phyloP scores from a whole-genome alignment of 2,888 invertebrate genomes.

The Lithophane ornitopus region DNA sequence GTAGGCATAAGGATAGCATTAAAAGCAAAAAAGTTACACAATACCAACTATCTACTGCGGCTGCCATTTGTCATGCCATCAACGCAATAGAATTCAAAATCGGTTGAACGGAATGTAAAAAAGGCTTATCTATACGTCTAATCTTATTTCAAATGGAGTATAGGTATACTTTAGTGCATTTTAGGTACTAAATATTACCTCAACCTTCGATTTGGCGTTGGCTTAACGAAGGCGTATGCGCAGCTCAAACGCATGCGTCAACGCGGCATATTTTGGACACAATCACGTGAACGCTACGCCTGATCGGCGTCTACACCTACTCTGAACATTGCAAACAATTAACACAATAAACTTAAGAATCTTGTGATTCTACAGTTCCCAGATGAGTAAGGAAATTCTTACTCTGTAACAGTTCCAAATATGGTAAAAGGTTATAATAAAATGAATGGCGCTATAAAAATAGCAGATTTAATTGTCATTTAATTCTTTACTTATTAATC shows the following conservation, averaged over 20 bases:
- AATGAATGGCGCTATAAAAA: slow-evolving; percentile 23
- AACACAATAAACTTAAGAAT: background rate
- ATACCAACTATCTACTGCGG: no score
- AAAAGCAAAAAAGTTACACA: no score
- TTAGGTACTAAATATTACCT: background rate
- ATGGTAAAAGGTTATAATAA: slow-evolving; percentile 18
- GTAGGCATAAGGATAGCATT: no score
- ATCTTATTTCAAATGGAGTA: no score
- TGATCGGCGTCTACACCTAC: background rate
- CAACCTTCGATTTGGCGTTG: background rate
- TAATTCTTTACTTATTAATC: slow-evolving; percentile 13
- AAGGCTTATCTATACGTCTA: no score
- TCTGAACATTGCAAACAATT: background rate
- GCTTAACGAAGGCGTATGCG: background rate
- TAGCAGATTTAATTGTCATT: slow-evolving; percentile 21
- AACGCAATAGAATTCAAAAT: no score
- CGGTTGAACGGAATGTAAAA: no score
- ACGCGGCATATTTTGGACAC: no score
- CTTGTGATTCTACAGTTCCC: background rate
- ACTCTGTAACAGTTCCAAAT: slow-evolving; percentile 21
- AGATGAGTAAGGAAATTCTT: slow-evolving; percentile 9
- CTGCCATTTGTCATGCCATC: no score
- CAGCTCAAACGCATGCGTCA: background rate
- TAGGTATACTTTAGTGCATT: background rate
- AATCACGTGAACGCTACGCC: no score